Conservation (phyloP, 2,888 invertebrate genomes). For the Meiosimyza decipiens region DNA sequence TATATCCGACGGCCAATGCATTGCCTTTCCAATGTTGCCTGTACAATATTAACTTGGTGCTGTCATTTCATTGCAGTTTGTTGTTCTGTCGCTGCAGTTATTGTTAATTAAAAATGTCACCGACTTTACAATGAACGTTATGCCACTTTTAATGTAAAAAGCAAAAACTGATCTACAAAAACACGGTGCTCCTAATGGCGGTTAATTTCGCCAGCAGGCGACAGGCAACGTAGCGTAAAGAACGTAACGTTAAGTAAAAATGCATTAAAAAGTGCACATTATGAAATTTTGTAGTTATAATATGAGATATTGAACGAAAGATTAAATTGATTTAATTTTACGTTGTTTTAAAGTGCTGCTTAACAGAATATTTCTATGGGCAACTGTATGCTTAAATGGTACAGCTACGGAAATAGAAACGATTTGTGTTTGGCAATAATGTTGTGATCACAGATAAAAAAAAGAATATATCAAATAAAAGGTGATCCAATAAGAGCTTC, state of each 20-base stretch:
- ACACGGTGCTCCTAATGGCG: not conserved
- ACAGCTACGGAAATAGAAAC: too few relatives aligned
- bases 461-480: too few relatives aligned
- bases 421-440: too few relatives aligned
- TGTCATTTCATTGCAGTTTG: not conserved
- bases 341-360: too few relatives aligned
- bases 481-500: too few relatives aligned
- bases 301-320: not conserved
- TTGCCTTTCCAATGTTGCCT: not conserved
- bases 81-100: not conserved
- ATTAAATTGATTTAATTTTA: too few relatives aligned
- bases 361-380: too few relatives aligned
- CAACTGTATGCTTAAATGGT: too few relatives aligned
- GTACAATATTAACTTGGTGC: not conserved
- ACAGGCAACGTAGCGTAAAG: too few relatives aligned
- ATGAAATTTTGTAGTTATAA: not conserved
- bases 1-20: not conserved
- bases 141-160: not conserved
- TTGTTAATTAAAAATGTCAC: constrained; percentile 8
- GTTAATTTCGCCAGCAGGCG: not conserved
- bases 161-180: not conserved
- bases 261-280: not conserved
- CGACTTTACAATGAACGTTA: not conserved
- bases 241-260: not conserved
- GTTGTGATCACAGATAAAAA: too few relatives aligned